Conservation (phyloP, 1,140 invertebrate genomes). For the Heterodera schachtii region DNA sequence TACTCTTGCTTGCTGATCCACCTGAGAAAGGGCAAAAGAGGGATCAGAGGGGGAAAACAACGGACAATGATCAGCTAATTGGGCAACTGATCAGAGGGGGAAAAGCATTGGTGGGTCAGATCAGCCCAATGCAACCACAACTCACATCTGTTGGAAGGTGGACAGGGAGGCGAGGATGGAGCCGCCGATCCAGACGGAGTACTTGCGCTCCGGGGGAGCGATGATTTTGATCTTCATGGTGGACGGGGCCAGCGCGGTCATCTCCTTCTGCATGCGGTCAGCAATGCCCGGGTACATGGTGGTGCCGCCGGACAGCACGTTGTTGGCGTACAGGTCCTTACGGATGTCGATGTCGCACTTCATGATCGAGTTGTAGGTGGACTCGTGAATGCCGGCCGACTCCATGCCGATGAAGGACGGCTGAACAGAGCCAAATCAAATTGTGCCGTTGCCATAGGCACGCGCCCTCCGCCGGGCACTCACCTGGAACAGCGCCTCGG, state of each 20-base stretch:
- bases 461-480: too few species aligned
- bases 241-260: slow-evolving; percentile 70
- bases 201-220: slow-evolving; percentile 71
- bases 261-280: slow-evolving; percentile 70
- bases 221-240: slow-evolving; percentile 75
- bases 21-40: too few species aligned
- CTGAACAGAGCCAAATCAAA: too few species aligned
- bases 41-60: too few species aligned
- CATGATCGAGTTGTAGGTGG: slow-evolving; percentile 68
- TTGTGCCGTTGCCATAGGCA: too few species aligned
- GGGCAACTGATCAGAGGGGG: too few species aligned
- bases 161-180: slow-evolving; percentile 70
- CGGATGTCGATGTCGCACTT: slow-evolving; percentile 69
- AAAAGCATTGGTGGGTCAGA: too few species aligned
- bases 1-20: too few species aligned
- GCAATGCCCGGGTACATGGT: slow-evolving; percentile 71
- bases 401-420: too few species aligned
- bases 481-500: too few species aligned
- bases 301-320: slow-evolving; percentile 70
- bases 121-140: too few species aligned
- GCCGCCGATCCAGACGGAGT: slow-evolving; percentile 68
- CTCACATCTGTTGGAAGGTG: slow-evolving; percentile 73
- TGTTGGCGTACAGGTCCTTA: slow-evolving; percentile 68
- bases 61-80: too few species aligned
- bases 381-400: slow-evolving; percentile 54